Conservation (phyloP, 2,888 invertebrate genomes). For the Vannuccia rotundouncinata region DNA sequence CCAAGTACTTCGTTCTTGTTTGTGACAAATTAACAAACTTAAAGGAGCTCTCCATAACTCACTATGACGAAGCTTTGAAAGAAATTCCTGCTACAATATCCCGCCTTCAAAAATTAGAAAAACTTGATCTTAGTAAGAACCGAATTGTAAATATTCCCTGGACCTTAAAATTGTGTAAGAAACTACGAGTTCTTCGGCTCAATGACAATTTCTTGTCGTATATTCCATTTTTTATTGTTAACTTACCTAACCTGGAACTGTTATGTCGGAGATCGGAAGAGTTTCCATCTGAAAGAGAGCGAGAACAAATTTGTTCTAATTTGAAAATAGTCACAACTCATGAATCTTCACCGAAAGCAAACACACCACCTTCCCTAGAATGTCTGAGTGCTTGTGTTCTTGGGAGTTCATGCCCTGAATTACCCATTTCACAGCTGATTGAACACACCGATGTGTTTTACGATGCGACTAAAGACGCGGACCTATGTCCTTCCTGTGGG, state of each 20-base stretch:
- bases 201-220: background rate
- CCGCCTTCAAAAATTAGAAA: background rate
- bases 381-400: background rate
- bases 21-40: constrained; percentile 4
- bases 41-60: background rate
- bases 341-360: background rate
- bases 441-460: background rate
- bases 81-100: background rate
- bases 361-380: background rate
- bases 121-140: background rate
- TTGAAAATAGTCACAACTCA: background rate
- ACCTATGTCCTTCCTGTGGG: background rate
- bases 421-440: background rate
- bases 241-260: background rate
- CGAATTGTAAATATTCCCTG: background rate
- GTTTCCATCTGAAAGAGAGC: background rate
- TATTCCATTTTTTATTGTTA: background rate
- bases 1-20: background rate
- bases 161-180: background rate
- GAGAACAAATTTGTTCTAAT: background rate
- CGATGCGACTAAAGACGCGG: background rate
- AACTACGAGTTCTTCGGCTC: background rate
- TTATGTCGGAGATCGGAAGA: background rate
- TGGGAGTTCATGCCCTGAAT: background rate
- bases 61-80: background rate